Evolutionary conservation across 2,797 vertebrate species (phyloP).

Genomic region (Phoebastria nigripes): DNA sequence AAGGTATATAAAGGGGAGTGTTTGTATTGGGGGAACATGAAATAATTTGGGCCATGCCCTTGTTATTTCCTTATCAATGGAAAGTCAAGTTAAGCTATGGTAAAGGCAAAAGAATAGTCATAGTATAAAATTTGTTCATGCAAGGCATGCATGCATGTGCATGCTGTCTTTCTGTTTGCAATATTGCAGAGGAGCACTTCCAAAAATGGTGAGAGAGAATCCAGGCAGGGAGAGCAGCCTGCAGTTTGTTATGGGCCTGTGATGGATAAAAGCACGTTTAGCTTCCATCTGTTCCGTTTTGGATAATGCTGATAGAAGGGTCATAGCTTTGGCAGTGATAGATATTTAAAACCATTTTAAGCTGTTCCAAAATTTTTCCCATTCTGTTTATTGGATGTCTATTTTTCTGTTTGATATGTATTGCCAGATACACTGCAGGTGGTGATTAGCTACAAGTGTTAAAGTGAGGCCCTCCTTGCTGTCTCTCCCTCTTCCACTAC

Average conservation of each 20-base stretch:
- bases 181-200: background rate
- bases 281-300: background rate
- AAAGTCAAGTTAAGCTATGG: background rate
- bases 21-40: background rate
- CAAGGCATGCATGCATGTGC: fast-evolving
- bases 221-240: background rate
- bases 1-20: background rate
- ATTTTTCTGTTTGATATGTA: background rate
- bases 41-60: background rate
- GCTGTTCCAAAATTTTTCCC: background rate
- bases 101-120: background rate
- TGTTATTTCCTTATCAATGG: background rate
- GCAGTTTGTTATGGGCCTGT: background rate
- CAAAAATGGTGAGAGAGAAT: background rate
- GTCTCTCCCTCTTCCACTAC: background rate
- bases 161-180: fast-evolving
- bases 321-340: background rate
- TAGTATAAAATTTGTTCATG: background rate
- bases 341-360: background rate
- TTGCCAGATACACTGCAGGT: background rate
- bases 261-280: background rate
- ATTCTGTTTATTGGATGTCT: background rate
- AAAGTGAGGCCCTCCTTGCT: background rate
- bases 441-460: background rate
- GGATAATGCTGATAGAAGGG: background rate